These are phyloP conservation scores for Dromaius novaehollandiae DNA, from an alignment of 2,113 vertebrate genomes.

Conservation along the genomic window DNA sequence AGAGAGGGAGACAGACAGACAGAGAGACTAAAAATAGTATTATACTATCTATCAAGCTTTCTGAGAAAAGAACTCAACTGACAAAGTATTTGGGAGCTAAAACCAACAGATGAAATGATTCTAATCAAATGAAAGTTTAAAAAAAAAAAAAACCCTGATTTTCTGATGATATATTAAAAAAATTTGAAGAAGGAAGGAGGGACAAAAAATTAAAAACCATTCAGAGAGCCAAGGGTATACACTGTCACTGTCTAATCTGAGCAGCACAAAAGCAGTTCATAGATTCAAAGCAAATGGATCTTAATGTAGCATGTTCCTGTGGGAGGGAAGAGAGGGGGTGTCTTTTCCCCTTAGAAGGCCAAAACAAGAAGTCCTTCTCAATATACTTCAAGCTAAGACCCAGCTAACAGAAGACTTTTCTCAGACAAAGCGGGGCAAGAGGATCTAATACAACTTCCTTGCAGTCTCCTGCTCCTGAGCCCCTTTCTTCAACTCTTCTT, in stretches of 20 bases:
- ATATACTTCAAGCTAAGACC: not conserved
- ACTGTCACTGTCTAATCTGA: not conserved
- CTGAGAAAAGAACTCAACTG: not conserved
- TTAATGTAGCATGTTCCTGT: fast-evolving
- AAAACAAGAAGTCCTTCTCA: not conserved
- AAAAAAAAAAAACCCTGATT: not conserved
- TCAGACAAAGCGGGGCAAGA: not conserved
- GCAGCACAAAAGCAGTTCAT: not conserved
- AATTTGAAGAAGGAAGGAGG: not conserved
- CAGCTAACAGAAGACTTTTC: not conserved
- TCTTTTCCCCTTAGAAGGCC: not conserved
- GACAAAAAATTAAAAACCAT: not conserved
- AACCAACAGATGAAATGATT: not conserved
- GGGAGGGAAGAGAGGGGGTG: not conserved
- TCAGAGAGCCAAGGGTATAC: not conserved
- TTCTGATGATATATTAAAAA: not conserved
- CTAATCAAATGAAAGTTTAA: not conserved
- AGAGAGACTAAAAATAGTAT: not conserved
- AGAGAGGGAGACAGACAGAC: not conserved
- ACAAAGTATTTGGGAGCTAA: not conserved
- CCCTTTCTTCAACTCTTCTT: not conserved
- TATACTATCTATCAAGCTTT: not conserved
- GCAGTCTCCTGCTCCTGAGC: not conserved
- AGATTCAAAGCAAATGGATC: not conserved
- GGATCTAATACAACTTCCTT: not conserved